Conservation (phyloP, 2,888 invertebrate species). For the Phymatocera aterrima region DNA sequence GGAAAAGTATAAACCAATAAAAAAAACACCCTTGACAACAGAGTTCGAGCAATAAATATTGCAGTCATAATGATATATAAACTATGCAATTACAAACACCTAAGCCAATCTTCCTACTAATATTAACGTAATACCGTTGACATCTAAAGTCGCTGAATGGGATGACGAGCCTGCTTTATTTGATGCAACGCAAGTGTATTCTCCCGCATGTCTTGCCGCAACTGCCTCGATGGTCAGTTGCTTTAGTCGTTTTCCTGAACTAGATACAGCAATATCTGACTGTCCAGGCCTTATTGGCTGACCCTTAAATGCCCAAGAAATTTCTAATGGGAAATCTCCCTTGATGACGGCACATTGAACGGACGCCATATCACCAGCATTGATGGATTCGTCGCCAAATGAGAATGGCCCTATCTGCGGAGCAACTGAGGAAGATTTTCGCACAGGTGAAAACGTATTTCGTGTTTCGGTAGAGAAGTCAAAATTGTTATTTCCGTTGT, state of each 20-base stretch:
- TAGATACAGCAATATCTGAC: conserved; percentile 62
- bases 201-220: conserved; percentile 82
- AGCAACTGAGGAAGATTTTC: conserved; percentile 76
- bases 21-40: neutral
- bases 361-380: conserved; percentile 86
- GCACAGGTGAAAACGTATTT: neutral
- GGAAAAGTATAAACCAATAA: neutral
- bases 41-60: conserved; percentile 15
- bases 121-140: conserved; percentile 88
- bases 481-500: neutral
- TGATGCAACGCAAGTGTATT: conserved; percentile 82
- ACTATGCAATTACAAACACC: conserved; percentile 35
- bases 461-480: neutral
- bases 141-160: conserved; percentile 82
- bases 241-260: conserved; percentile 67
- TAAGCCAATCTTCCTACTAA: conserved; percentile 36
- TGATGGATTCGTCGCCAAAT: conserved; percentile 86
- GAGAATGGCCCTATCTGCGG: conserved; percentile 85
- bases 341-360: conserved; percentile 84
- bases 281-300: conserved; percentile 63
- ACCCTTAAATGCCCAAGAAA: conserved; percentile 83
- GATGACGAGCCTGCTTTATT: conserved; percentile 82
- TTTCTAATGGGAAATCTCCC: conserved; percentile 87
- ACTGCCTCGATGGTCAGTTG: conserved; percentile 83
- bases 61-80: conserved; percentile 32